Conservation (phyloP, 1,140 invertebrate genomes). For the Bombus superbus region DNA sequence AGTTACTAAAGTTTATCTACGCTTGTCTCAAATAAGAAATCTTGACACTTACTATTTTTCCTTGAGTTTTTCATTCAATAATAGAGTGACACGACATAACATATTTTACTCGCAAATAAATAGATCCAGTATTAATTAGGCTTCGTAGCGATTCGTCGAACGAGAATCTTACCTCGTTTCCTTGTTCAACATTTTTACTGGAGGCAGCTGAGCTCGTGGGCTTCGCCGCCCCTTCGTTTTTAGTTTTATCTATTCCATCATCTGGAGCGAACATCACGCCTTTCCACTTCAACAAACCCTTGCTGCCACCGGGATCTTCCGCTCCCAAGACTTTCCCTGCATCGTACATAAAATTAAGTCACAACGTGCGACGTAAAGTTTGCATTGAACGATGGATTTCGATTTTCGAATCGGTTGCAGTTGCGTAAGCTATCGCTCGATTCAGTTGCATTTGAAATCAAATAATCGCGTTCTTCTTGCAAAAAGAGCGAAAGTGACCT, state of each 20-base stretch:
- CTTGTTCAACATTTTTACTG: constrained; percentile 72
- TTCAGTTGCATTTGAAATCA: not conserved
- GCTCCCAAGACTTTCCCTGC: constrained; percentile 74
- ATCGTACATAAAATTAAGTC: constrained; percentile 34
- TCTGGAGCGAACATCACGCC: constrained; percentile 88
- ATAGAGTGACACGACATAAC: too few species aligned
- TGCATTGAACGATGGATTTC: not conserved
- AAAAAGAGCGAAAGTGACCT: not conserved
- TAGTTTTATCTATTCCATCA: constrained; percentile 79
- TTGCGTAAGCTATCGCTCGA: not conserved
- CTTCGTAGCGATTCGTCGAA: not conserved
- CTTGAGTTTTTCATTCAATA: too few species aligned
- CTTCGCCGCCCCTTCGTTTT: constrained; percentile 53
- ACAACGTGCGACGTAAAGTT: not conserved
- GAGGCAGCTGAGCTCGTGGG: constrained; percentile 61
- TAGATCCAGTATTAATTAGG: not conserved
- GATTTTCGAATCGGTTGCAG: not conserved
- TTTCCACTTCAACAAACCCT: constrained; percentile 89
- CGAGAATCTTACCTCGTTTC: constrained; percentile 70
- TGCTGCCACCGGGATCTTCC: constrained; percentile 80
- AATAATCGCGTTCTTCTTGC: not conserved
- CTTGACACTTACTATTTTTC: too few species aligned
- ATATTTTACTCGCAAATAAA: not conserved
- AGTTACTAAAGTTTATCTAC: too few species aligned
- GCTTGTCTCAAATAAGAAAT: too few species aligned